Base-by-base conservation (phyloP, 2,113 vertebrate species). In the Macrotus californicus region DNA sequence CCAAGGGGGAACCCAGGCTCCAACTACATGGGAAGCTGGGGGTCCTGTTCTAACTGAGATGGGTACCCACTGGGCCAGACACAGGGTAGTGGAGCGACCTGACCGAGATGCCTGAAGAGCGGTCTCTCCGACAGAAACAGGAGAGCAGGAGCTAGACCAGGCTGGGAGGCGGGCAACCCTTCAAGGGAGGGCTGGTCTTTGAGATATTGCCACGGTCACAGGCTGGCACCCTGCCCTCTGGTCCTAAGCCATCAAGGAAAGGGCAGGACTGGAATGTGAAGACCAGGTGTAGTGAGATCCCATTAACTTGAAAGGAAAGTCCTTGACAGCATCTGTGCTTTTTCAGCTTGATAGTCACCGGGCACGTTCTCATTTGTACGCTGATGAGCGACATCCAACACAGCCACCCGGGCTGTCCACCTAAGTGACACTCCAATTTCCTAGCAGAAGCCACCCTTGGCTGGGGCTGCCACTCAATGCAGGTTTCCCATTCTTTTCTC, bases 11-110 rank as follows among this genome's bases (percentile, higher is more conserved):
- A 66, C 24, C 16, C 73, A 59, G 75, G 79, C 52, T 39, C 59
- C 43, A 59, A 26, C 21, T 29, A 7, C 0, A 29, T 0, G 5
- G 59, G 31, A 12, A 75, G 36, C 0, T 41, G 61, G 76, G 69
- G 36, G 41, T 18, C 46, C 70, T 4, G 9, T 36, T 36, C 29
- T 31, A 34, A 18, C n/a, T 31, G n/a, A 90, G 46, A 29, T 21
- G 29, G 8, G 22, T 3, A 24, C 64, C 52, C 31, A 15, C 3
- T 3, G 12, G 48, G 48, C 14, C 54, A 72, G 82, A 29, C 31
- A 22, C 50, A 5, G 14, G 59, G 34, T 29, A 18, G 15, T 10
- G 50, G 67, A 39, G 36, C 80, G 83, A 7, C 2, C 29, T 26
- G 43, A 34, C 12, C 16, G 1, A 12, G 48, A 2, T 16, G 61